Percentiles rank a stretch among this genome's conserved stretches.
Evolutionary conservation across 2,797 vertebrate genomes (phyloP).

Genomic region (Lophius americanus): DNA sequence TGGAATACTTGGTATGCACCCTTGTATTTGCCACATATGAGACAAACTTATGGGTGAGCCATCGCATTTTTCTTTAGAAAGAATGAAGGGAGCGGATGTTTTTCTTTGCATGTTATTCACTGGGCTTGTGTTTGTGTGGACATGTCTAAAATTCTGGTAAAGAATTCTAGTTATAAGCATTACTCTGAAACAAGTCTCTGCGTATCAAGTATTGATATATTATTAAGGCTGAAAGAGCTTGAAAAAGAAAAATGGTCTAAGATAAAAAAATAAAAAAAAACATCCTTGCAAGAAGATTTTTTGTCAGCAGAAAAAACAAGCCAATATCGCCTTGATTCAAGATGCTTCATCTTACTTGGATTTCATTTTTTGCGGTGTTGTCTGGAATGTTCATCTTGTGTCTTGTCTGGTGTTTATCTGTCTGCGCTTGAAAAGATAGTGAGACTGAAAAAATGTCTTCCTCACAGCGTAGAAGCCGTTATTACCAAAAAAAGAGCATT

Average conservation of each 20-base stretch:
- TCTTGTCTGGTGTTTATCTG: constrained; percentile 14
- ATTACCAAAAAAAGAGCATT: constrained; percentile 16
- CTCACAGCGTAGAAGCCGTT: constrained; percentile 13
- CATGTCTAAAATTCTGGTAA: no score
- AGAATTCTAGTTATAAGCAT: no score
- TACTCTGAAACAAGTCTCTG: no score
- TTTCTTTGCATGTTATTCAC: constrained; percentile 13
- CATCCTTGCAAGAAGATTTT: no score
- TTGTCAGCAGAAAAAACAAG: no score
- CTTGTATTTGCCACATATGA: neutral
- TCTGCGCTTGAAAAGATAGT: constrained; percentile 8
- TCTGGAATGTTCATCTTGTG: neutral
- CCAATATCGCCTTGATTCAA: no score
- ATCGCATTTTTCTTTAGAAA: neutral
- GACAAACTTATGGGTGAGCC: neutral
- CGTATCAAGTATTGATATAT: no score
- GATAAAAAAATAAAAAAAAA: no score
- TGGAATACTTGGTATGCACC: neutral
- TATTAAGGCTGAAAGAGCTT: no score
- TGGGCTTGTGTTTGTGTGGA: constrained; percentile 26
- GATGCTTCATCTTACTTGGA: no score
- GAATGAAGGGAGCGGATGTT: constrained; percentile 12
- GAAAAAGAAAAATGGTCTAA: no score
- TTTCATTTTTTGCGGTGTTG: neutral
- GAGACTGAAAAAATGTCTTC: constrained; percentile 10